Percentiles rank a stretch among this genome's conserved stretches.
These are phyloP conservation scores for Hippocampus barbouri DNA, from an alignment of 2,113 vertebrate genomes.

Conservation along the genomic window DNA sequence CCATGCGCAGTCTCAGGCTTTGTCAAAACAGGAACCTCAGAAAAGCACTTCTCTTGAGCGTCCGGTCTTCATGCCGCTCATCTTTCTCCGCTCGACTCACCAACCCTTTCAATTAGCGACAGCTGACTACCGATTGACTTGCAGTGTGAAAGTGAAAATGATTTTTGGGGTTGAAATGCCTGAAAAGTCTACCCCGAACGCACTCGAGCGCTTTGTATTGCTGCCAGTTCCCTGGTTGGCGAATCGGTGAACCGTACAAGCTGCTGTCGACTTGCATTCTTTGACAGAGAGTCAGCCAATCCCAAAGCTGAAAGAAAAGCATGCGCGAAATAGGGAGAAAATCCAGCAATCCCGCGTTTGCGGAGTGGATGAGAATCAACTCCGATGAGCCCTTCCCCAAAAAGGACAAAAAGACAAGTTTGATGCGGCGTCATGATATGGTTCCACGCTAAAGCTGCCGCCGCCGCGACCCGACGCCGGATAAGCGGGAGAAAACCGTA, in stretches of 20 bases:
- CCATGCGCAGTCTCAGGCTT: conserved; percentile 38
- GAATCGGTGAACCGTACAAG: background rate
- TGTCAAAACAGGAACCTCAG: conserved; percentile 25
- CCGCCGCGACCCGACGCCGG: too few species aligned
- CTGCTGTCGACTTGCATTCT: background rate
- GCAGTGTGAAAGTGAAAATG: background rate
- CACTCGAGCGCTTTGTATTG: background rate
- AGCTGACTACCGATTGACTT: background rate
- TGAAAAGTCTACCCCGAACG: background rate
- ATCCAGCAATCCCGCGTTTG: background rate
- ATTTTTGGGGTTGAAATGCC: background rate
- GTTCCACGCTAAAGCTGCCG: background rate
- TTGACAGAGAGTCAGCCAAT: background rate
- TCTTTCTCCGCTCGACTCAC: background rate
- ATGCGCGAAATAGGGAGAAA: background rate
- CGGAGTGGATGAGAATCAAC: background rate
- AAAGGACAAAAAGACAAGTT: background rate
- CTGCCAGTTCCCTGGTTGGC: background rate
- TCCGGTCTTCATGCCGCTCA: background rate
- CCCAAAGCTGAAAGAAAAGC: background rate
- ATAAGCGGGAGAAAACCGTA: too few species aligned
- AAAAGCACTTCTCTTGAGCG: background rate
- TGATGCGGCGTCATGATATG: background rate
- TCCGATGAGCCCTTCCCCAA: background rate
- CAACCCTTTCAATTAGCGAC: background rate